Conservation (phyloP, 2,113 vertebrate genomes). For the Dromiciops gliroides region DNA sequence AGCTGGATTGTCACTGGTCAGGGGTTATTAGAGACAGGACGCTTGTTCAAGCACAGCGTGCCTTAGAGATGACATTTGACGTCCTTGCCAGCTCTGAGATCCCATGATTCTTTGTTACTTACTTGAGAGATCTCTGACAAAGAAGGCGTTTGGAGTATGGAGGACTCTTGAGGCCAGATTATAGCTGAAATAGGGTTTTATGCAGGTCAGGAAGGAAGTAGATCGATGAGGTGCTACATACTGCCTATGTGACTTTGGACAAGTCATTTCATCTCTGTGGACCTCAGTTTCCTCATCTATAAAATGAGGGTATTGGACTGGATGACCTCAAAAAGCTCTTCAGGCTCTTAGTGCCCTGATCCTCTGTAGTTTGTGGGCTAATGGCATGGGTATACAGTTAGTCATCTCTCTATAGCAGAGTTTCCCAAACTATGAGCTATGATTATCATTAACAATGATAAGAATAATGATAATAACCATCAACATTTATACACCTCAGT, state of each 20-base stretch:
- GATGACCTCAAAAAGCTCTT: background rate
- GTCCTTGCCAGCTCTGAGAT: background rate
- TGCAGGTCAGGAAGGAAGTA: background rate
- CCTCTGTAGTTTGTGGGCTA: background rate
- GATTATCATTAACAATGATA: background rate
- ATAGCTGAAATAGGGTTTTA: background rate
- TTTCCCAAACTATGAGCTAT: background rate
- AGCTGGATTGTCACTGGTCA: background rate
- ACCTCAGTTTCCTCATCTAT: background rate
- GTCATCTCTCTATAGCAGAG: background rate
- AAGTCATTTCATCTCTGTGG: background rate
- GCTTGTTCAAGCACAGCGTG: background rate
- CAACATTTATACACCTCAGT: background rate
- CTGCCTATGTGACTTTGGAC: background rate
- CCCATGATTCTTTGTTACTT: background rate
- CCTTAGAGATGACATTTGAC: background rate
- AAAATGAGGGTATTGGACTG: background rate
- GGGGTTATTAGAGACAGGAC: background rate
- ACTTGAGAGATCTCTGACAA: background rate
- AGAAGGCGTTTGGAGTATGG: background rate
- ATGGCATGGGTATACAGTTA: background rate
- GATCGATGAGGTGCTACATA: background rate
- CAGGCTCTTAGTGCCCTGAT: background rate
- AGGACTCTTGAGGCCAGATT: background rate
- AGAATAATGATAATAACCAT: background rate